phyloP scores from a whole-genome alignment of 2,888 invertebrate species.

The Copidosoma aretas region DNA sequence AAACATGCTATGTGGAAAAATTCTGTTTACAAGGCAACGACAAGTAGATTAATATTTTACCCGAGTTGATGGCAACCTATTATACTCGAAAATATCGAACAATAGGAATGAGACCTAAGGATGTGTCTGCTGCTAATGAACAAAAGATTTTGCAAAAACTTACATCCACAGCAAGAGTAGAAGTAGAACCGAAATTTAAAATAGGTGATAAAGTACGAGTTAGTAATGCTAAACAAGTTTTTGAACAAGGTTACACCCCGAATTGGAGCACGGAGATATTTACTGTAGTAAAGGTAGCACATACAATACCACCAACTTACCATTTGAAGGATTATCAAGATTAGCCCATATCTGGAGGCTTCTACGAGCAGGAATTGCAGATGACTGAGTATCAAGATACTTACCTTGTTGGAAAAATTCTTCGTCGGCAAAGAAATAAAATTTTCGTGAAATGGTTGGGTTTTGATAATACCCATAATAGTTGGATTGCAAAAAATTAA shows the following conservation, averaged over 20 bases:
- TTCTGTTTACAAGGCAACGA: conserved; percentile 13
- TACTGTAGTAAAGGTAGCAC: conserved; percentile 48
- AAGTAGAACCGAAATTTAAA: conserved; percentile 24
- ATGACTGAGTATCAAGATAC: conserved; percentile 21
- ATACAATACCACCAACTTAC: conserved; percentile 45
- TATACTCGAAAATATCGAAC: conserved; percentile 5
- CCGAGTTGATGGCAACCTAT: no score
- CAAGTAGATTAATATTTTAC: not conserved
- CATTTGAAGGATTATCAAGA: conserved; percentile 47
- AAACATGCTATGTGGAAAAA: conserved; percentile 37
- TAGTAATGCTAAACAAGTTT: conserved; percentile 49
- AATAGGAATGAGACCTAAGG: conserved; percentile 19
- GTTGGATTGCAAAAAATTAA: no score
- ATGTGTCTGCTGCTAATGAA: conserved; percentile 38
- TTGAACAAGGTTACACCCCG: conserved; percentile 50
- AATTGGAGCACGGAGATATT: conserved; percentile 56
- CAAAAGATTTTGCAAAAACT: conserved; percentile 2
- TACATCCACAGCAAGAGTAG: not conserved
- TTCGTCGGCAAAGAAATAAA: conserved; percentile 4
- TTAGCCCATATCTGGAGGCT: conserved; percentile 45
- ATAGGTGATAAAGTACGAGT: conserved; percentile 43
- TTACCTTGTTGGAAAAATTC: conserved; percentile 30
- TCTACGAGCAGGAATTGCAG: conserved; percentile 39
- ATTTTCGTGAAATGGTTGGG: no score
- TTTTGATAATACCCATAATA: no score